Base-by-base conservation (phyloP, 2,888 invertebrate genomes). In the Sphaerophoria taeniata region DNA sequence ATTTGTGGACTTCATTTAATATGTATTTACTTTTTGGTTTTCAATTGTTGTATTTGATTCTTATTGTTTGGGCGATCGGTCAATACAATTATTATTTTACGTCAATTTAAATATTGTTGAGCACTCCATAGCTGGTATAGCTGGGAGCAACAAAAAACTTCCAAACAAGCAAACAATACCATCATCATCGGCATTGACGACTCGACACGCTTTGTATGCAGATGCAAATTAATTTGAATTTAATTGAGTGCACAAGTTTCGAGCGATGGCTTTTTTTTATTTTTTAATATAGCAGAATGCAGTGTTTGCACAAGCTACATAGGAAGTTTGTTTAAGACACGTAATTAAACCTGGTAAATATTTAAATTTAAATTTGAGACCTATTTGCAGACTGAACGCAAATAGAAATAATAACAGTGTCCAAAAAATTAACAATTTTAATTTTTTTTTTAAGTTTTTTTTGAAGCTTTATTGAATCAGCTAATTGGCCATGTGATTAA, bases 211-310 rank as follows among this genome's bases (percentile, higher is more conserved):
- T 43, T 53, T 9, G 7, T 53, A 53, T 67, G 24, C 67, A 53
- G 39, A 67, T 53, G 67, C 67, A 67, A 67, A 67, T 67, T 53
- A 67, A 67, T 67, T 67, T 39, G 53, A 67, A 67, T 39, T 53
- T 67, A 67, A 67, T 67, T 53, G 53, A 67, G 67, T 67, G 39
- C 67, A 53, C 53, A 67, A 36, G 67, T 67, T 67, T 67, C 31
- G 14, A 65, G 6, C 31, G 33, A 43, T 24, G 31, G 39, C 12
- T 24, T 12, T 43, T 43, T 39, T 36, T 58, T 36, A n/a, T n/a
- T 58, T 4, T n/a, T 16, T 24, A 24, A 24, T 24, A 11, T 11
- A 16, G 6, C 5, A 0, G 43, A 58, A 58, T 39, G 16, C 6
- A 12, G 5, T 58, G 24, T 24, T 58, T 58, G 43, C 6, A 1